These are phyloP conservation scores for Holothuria scabra DNA, from an alignment of 53 echinoderm and acorn worm species.

Conservation along the genomic window DNA sequence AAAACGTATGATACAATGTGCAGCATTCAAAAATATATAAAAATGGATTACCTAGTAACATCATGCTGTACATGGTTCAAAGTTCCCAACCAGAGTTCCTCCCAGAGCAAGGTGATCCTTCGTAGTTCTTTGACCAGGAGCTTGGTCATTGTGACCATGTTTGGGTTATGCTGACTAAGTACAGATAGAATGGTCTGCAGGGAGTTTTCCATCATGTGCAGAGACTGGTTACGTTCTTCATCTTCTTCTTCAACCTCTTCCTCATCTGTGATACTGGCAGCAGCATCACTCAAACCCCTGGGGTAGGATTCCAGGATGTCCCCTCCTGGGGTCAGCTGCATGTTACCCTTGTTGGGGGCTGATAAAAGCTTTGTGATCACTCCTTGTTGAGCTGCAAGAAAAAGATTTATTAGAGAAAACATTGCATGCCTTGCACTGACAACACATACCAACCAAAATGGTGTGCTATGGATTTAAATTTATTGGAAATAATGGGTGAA, in stretches of 20 bases:
- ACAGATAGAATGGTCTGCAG: slow-evolving; percentile 78
- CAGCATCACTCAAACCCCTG: slow-evolving; percentile 33
- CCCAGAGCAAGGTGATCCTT: slow-evolving; percentile 92
- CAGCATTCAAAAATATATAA: background rate
- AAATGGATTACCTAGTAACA: slow-evolving; percentile 71
- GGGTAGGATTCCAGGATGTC: slow-evolving; percentile 46
- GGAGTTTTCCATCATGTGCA: slow-evolving; percentile 91
- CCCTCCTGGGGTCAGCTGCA: slow-evolving; percentile 41
- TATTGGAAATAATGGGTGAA: too few relatives aligned
- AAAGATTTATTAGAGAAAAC: background rate
- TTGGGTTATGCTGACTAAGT: slow-evolving; percentile 79
- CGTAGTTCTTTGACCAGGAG: slow-evolving; percentile 86
- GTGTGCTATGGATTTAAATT: too few relatives aligned
- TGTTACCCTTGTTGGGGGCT: slow-evolving; percentile 13
- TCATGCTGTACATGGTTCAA: slow-evolving; percentile 91
- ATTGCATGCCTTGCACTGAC: background rate
- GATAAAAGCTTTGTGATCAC: slow-evolving; percentile 74
- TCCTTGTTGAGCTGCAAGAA: slow-evolving; percentile 49
- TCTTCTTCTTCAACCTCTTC: slow-evolving; percentile 65
- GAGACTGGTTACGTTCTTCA: slow-evolving; percentile 84
- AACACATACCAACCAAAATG: background rate
- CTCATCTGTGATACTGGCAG: slow-evolving; percentile 26
- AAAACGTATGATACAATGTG: too few relatives aligned
- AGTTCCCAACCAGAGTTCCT: slow-evolving; percentile 97
- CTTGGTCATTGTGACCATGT: slow-evolving; percentile 75